Conservation (phyloP, 2,888 invertebrate species). For the Odontothrips loti region DNA sequence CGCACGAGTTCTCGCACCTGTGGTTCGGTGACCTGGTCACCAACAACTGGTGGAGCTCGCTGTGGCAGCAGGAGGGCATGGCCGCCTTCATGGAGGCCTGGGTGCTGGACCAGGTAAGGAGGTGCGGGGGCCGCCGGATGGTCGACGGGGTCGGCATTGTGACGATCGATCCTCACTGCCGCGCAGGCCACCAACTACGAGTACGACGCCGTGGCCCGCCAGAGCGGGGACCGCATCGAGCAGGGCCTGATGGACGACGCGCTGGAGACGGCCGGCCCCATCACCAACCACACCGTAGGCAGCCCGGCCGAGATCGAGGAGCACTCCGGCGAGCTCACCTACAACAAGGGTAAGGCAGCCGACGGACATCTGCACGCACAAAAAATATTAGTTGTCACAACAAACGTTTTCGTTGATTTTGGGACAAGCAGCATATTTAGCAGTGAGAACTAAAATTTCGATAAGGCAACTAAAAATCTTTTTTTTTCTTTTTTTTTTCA, state of each 20-base stretch:
- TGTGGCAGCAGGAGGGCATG: conserved; percentile 36
- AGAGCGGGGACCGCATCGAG: conserved; percentile 20
- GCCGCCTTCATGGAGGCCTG: conserved; percentile 29
- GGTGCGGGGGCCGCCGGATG: too few relatives aligned
- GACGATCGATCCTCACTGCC: too few relatives aligned
- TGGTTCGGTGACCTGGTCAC: conserved; percentile 37
- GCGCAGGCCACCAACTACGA: neutral
- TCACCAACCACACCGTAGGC: conserved; percentile 20
- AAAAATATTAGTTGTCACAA: too few relatives aligned
- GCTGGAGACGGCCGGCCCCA: neutral
- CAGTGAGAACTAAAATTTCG: too few relatives aligned
- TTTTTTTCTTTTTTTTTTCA: too few relatives aligned
- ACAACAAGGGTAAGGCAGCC: conserved; percentile 3
- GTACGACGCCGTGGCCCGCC: conserved; percentile 7
- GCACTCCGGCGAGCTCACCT: conserved; percentile 10
- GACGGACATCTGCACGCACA: neutral
- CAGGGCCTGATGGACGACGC: conserved; percentile 25
- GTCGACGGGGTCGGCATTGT: too few relatives aligned
- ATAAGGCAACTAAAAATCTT: too few relatives aligned
- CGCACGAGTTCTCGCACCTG: conserved; percentile 35
- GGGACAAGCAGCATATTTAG: too few relatives aligned
- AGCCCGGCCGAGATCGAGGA: conserved; percentile 5
- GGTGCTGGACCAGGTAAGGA: conserved; percentile 8
- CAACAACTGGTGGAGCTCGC: conserved; percentile 34
- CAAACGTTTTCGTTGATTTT: too few relatives aligned